Evolutionary conservation across 2,113 vertebrate species (phyloP).

Genomic region (Cheirogaleus medius): DNA sequence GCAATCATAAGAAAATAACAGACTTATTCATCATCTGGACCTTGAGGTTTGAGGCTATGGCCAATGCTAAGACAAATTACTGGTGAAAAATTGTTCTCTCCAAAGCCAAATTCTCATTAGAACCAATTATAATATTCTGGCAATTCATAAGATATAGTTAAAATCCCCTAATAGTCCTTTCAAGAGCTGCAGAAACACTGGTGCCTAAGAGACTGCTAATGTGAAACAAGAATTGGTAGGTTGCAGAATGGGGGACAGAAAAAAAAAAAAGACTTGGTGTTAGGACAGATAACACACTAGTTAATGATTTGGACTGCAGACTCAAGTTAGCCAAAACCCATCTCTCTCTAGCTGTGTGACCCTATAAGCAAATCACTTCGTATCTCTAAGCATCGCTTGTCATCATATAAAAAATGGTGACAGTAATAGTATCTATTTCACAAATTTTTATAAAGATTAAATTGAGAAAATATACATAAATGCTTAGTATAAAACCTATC

Average conservation of each 20-base stretch:
- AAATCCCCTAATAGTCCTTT: background rate
- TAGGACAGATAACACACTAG: background rate
- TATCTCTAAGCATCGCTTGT: background rate
- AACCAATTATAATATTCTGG: background rate
- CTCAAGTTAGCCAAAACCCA: background rate
- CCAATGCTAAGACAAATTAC: background rate
- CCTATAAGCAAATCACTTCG: background rate
- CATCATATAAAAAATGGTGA: background rate
- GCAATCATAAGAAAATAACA: slow-evolving; percentile 39
- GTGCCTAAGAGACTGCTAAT: background rate
- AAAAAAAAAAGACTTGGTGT: background rate
- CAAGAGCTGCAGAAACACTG: background rate
- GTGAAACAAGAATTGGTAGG: background rate
- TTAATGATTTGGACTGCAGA: background rate
- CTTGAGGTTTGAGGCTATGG: background rate
- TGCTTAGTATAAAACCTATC: background rate
- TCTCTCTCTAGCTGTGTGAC: background rate
- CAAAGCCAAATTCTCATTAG: background rate
- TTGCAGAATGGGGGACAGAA: background rate
- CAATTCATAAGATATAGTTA: background rate
- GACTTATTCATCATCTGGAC: background rate
- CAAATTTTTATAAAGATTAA: background rate
- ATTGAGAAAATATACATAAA: background rate
- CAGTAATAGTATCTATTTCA: background rate
- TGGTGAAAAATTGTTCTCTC: background rate